Conservation (phyloP, 1,140 invertebrate species). For the Ceratina japonica region DNA sequence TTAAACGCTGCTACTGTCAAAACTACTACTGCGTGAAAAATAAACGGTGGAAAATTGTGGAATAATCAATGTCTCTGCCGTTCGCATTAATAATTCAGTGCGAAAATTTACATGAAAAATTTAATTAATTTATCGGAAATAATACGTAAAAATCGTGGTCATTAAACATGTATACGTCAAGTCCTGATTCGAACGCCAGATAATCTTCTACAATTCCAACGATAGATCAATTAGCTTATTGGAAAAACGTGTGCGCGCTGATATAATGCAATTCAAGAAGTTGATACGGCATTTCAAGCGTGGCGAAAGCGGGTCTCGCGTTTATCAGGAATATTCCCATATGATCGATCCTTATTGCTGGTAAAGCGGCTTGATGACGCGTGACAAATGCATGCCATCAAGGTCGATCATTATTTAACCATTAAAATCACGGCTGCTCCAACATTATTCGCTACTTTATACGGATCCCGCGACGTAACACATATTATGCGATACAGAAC, state of each 20-base stretch:
- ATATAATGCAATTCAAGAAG: neutral
- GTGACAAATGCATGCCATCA: slow-evolving; percentile 29
- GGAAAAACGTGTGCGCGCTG: too few species aligned
- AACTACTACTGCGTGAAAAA: neutral
- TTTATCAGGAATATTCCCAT: slow-evolving; percentile 3
- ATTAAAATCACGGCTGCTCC: slow-evolving; percentile 43
- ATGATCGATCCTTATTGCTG: neutral
- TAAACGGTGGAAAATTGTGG: neutral
- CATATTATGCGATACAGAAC: neutral
- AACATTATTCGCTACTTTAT: slow-evolving; percentile 17
- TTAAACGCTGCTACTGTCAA: neutral
- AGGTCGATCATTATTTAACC: slow-evolving; percentile 41
- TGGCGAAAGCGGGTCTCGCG: neutral
- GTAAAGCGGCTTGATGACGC: slow-evolving; percentile 16
- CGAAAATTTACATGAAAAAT: too few species aligned
- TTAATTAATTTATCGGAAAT: too few species aligned
- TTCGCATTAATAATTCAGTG: too few species aligned
- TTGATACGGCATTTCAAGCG: slow-evolving; percentile 8
- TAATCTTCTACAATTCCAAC: too few species aligned
- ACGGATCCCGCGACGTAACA: neutral
- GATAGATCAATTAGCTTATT: too few species aligned
- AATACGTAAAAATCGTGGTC: too few species aligned
- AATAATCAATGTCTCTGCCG: neutral
- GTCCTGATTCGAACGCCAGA: too few species aligned
- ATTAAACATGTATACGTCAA: neutral